A percentile compares a stretch with the other conserved stretches of the same genome.
These are phyloP conservation scores for Parazoanthus swiftii DNA, from an alignment of 92 coral and sea anemone species.

Conservation along the genomic window DNA sequence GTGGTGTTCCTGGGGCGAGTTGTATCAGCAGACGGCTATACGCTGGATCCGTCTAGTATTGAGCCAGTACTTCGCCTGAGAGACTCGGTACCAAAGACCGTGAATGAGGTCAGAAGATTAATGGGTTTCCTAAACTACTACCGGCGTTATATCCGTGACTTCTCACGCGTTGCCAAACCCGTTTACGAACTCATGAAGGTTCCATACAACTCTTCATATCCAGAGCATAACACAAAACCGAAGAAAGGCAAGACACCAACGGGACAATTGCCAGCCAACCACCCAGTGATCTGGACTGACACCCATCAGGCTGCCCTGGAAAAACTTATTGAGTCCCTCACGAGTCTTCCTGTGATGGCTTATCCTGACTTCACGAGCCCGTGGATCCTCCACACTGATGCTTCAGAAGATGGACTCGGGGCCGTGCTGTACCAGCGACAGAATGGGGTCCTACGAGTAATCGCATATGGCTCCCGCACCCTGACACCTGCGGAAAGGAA, in stretches of 20 bases:
- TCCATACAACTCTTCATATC: conserved; percentile 14
- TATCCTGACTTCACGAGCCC: conserved; percentile 35
- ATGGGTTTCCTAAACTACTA: conserved; percentile 65
- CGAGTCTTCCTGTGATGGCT: conserved; percentile 55
- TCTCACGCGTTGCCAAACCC: conserved; percentile 48
- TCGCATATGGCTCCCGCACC: too few species aligned
- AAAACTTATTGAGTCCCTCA: conserved; percentile 38
- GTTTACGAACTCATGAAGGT: conserved; percentile 54
- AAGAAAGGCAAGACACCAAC: neutral
- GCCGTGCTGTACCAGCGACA: conserved; percentile 36
- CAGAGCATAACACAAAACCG: conserved; percentile 4
- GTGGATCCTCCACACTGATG: too few species aligned
- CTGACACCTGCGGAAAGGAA: neutral
- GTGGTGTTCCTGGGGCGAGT: too few species aligned
- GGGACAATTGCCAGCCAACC: conserved; percentile 52
- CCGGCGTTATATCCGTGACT: conserved; percentile 54
- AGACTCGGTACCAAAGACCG: conserved; percentile 58
- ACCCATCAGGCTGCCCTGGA: conserved; percentile 56
- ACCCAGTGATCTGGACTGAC: conserved; percentile 57
- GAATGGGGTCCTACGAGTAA: too few species aligned
- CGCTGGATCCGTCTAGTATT: conserved; percentile 50
- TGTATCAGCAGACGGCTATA: conserved; percentile 1
- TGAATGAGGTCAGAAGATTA: conserved; percentile 56
- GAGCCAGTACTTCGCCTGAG: conserved; percentile 51
- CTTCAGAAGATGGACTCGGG: conserved; percentile 49